Evolutionary conservation across 2,888 invertebrate genomes (phyloP), one percentile per base, ranked within the genome.

Genomic region (Brachyptera risi): DNA sequence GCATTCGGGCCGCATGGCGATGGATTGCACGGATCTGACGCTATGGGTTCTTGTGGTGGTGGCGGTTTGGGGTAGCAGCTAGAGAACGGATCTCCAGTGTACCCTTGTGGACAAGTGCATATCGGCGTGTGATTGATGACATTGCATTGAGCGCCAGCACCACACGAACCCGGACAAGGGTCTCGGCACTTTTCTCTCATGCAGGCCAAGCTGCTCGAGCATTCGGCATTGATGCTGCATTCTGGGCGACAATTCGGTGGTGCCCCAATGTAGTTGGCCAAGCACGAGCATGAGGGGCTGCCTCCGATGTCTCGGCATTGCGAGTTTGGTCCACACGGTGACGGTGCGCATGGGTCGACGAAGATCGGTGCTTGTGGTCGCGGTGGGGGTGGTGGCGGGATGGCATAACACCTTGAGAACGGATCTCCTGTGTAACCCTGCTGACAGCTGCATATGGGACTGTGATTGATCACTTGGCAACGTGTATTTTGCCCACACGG

Each of bases 141-240:
- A 49, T 73, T 74, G 71, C 87, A 84, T 66, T 80, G 70, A 61
- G 88, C 81, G 66, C 82, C 80, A 67, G 76, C 72, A 63, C 86
- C 85, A 71, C 86, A 92, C 5, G 87, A 87, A 11, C 90, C 90
- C 7, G 87, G 87, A 68, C 91, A 92, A n/a, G 90, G 90, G 73
- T 91, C 87, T 38, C 79, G 77, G 71, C 89, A 89, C 73, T 82
- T 87, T 73, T 85, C 81, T 69, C 83, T 81, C n/a, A 88, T 83
- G 70, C 90, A 90, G 7, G 90, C 87, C 68, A 82, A 78, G 70
- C 86, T 84, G 65, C 83, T 81, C 5, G 83, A 70, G 69, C 90
- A 90, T 61, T 88, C 91, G 21, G 84, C 80, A 70, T 84, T 84
- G 27, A 83, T 80, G 1, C 79, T 77, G 72, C 87, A 87, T 72